A percentile compares a stretch with the other conserved stretches of the same genome.
Evolutionary conservation across 2,113 vertebrate species (phyloP).

Genomic region (Vimba vimba): DNA sequence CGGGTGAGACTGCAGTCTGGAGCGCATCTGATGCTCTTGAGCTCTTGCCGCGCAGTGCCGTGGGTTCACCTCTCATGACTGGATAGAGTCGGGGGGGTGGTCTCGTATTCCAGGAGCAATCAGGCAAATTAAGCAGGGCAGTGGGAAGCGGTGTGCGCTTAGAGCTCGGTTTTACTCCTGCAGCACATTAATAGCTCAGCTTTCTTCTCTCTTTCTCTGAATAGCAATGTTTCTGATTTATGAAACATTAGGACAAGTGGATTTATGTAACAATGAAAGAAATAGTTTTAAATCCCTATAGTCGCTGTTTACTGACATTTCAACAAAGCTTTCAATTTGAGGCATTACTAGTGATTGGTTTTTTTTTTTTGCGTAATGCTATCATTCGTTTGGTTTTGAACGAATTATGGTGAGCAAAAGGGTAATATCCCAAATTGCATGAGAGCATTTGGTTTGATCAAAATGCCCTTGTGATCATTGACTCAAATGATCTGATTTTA

Average conservation of each 20-base stretch:
- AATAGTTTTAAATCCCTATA: constrained; percentile 14
- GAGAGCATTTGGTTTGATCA: constrained; percentile 11
- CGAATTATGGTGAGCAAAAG: neutral
- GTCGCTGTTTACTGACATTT: constrained; percentile 14
- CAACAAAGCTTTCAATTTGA: constrained; percentile 20
- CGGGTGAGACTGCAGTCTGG: constrained; percentile 51
- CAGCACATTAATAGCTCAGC: neutral
- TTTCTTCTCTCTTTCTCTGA: neutral
- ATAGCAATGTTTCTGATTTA: neutral
- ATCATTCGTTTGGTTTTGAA: neutral
- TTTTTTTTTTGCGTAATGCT: neutral
- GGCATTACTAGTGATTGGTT: neutral
- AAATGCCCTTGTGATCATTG: neutral
- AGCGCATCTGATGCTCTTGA: constrained; percentile 46
- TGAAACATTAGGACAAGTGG: constrained; percentile 7
- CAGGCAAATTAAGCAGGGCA: constrained; percentile 58
- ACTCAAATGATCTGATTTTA: neutral
- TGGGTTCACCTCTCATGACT: constrained; percentile 50
- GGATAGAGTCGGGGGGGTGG: constrained; percentile 35
- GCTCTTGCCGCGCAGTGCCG: constrained; percentile 48
- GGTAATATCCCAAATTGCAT: neutral
- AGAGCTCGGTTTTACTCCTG: constrained; percentile 13
- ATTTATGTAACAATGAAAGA: neutral
- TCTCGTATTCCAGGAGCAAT: constrained; percentile 51
- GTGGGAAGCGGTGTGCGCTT: constrained; percentile 33